These are phyloP conservation scores for Zalophus californianus DNA, from an alignment of 2,797 vertebrate genomes.

Conservation along the genomic window DNA sequence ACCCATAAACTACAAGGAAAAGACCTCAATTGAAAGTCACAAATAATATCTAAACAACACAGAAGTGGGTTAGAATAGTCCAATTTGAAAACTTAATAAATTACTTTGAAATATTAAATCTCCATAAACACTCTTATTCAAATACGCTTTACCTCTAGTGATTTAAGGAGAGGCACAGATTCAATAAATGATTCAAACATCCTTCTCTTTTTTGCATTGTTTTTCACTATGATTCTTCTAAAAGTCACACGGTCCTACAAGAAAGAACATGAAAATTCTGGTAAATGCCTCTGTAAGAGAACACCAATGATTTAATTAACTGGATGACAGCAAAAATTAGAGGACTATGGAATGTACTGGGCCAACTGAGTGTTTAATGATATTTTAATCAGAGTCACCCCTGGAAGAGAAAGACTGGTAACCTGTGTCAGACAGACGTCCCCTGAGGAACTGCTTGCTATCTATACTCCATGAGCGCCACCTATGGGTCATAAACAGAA, in stretches of 20 bases:
- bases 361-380: not conserved
- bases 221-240: conserved; percentile 96
- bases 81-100: conserved; percentile 25
- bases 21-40: not conserved
- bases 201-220: conserved; percentile 97
- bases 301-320: not conserved
- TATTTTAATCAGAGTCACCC: conserved; percentile 26
- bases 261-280: conserved; percentile 76
- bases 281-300: not conserved
- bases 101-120: not conserved
- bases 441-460: not conserved
- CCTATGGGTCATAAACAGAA: conserved; percentile 20
- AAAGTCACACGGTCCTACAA: conserved; percentile 96
- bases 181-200: conserved; percentile 96
- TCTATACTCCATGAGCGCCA: not conserved
- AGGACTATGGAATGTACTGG: conserved; percentile 2
- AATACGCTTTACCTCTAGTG: conserved; percentile 92
- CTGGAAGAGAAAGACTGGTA: not conserved
- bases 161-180: conserved; percentile 95
- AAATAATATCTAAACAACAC: not conserved
- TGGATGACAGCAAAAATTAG: not conserved
- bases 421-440: not conserved
- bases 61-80: conserved; percentile 18
- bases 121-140: conserved; percentile 46
- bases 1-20: not conserved